phyloP scores from a whole-genome alignment of 2,113 vertebrate species.

The Cercocebus atys region DNA sequence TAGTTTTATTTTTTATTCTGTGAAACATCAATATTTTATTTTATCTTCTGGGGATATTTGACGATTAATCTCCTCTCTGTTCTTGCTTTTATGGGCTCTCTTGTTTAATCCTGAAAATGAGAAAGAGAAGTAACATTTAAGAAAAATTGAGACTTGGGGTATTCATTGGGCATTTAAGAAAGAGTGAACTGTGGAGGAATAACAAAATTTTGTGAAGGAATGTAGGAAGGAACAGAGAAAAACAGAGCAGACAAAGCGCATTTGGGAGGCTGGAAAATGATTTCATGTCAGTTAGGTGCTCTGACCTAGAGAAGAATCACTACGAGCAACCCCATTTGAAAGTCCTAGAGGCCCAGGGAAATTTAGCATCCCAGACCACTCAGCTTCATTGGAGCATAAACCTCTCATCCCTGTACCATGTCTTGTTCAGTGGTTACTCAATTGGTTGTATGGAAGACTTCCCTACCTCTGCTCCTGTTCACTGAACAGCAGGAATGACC shows the following conservation, averaged over 20 bases:
- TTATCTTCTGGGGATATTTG: not conserved
- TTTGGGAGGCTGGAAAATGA: not conserved
- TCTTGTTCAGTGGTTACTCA: not conserved
- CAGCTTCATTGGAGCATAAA: not conserved
- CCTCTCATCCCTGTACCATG: fast-evolving
- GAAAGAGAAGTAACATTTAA: slow-evolving; percentile 2
- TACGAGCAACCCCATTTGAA: not conserved
- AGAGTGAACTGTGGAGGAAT: not conserved
- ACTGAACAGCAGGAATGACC: not conserved
- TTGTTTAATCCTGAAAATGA: slow-evolving; percentile 17
- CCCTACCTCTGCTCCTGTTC: not conserved
- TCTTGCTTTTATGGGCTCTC: not conserved
- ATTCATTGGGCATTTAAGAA: not conserved
- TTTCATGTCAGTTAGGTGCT: not conserved
- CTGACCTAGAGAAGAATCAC: not conserved
- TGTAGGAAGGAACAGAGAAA: not conserved
- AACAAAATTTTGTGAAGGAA: slow-evolving; percentile 20
- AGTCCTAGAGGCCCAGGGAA: not conserved
- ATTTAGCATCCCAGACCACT: not conserved
- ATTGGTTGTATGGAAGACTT: not conserved
- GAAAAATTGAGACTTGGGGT: not conserved
- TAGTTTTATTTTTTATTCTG: not conserved
- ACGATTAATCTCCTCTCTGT: not conserved
- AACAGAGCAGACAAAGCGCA: not conserved
- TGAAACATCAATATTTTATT: not conserved